Evolutionary conservation across 2,888 invertebrate genomes (phyloP), one percentile per base, ranked within the genome.

Genomic region (Boloria selene): DNA sequence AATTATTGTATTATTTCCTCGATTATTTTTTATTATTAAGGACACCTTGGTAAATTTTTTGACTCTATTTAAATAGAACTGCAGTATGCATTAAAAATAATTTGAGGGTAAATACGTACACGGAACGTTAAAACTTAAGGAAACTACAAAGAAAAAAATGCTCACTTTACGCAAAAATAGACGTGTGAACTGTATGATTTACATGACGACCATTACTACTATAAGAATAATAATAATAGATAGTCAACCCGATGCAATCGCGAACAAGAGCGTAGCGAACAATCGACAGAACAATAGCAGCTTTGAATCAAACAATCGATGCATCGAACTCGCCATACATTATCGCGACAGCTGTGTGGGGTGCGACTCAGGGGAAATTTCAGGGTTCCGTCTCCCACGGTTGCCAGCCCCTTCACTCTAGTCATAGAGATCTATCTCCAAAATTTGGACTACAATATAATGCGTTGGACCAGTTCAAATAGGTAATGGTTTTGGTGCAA

Each of bases 281-380:
- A 71, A 72, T 73, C 70, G 69, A 65, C 72, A 77, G 78, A 87
- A 89, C 89, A 90, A 90, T 83, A 72, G 64, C 72, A 74, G 76
- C 76, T 80, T 83, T 75, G 84, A 80, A 85, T 88, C 86, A 85
- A 89, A 90, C 89, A 90, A 90, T 88, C 86, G 87, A 86, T 87
- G 77, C 76, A 76, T 79, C 82, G 80, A 81, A 83, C 82, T 81
- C 79, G 80, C 52, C 56, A 49, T 79, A 80, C 79, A 81, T 80
- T 78, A 79, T 76, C 74, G 82, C 86, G 90, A 88, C 91, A 90
- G 90, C 90, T 90, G 91, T 83, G 77, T 78, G 75, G 79, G 81
- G 81, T 73, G 78, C 75, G 72, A 60, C 74, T 70, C 63, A 70
- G 77, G 77, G 81, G 79, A 64, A 82, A 77, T 73, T 75, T 79